Evolutionary conservation across 2,888 invertebrate species (phyloP).

Genomic region (Osmoderma eremita): DNA sequence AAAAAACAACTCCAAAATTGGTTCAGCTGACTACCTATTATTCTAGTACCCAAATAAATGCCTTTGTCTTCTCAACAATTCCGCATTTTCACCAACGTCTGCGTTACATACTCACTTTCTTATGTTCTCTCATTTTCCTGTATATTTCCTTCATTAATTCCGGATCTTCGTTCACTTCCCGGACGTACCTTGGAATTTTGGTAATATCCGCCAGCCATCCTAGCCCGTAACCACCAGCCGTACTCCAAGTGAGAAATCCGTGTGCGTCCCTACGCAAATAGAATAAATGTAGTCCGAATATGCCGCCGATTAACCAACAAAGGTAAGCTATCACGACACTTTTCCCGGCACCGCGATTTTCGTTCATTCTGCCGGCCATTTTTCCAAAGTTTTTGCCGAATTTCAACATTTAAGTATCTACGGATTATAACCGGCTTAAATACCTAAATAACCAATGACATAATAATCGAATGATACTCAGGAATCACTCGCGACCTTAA

Average conservation of each 20-base stretch:
- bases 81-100: not conserved
- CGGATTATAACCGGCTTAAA: constrained; percentile 37
- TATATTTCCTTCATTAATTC: constrained; percentile 73
- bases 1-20: too few species aligned
- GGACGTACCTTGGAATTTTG: constrained; percentile 85
- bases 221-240: constrained; percentile 85
- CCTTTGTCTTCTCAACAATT: not conserved
- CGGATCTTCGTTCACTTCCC: constrained; percentile 81
- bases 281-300: constrained; percentile 90
- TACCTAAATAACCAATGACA: constrained; percentile 1
- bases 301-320: constrained; percentile 87
- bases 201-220: constrained; percentile 91
- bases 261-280: constrained; percentile 90
- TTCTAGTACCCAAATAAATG: not conserved
- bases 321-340: constrained; percentile 79
- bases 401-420: constrained; percentile 34
- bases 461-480: not conserved
- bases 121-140: constrained; percentile 69
- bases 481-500: not conserved
- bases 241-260: constrained; percentile 90
- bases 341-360: constrained; percentile 53
- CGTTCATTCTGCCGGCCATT: constrained; percentile 29
- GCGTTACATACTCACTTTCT: constrained; percentile 68
- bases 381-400: constrained; percentile 26
- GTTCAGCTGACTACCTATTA: not conserved